Percentiles rank a stretch among this genome's conserved stretches.
Evolutionary conservation across 2,113 vertebrate genomes (phyloP).

Genomic region (Pao palembangensis): DNA sequence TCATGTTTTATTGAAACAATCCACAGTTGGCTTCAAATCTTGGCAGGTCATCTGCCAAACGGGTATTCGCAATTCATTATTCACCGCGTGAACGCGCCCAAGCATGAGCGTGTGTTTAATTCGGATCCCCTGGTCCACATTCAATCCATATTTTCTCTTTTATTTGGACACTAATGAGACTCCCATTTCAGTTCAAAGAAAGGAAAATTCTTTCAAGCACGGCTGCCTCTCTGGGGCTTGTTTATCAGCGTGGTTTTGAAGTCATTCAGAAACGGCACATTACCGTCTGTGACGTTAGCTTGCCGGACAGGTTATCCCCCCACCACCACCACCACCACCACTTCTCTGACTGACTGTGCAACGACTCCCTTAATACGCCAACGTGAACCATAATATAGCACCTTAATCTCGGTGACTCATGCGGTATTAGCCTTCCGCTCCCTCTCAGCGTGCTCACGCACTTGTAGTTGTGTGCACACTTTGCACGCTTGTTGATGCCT

Average conservation of each 20-base stretch:
- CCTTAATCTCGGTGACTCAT: conserved; percentile 57
- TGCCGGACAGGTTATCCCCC: background rate
- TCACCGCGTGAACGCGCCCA: conserved; percentile 33
- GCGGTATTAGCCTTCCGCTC: conserved; percentile 50
- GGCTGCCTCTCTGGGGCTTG: conserved; percentile 37
- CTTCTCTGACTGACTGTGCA: conserved; percentile 53
- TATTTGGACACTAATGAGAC: conserved; percentile 53
- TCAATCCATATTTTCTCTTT: conserved; percentile 43
- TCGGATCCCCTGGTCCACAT: conserved; percentile 34
- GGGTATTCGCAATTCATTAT: conserved; percentile 51
- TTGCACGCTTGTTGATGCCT: conserved; percentile 68
- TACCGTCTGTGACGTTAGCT: background rate
- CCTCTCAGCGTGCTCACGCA: conserved; percentile 47
- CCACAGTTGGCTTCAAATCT: conserved; percentile 52
- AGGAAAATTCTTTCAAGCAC: conserved; percentile 48
- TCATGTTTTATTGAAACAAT: conserved; percentile 66
- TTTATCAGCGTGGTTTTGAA: conserved; percentile 42
- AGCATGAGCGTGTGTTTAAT: conserved; percentile 22
- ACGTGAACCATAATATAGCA: conserved; percentile 53
- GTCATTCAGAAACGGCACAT: conserved; percentile 28
- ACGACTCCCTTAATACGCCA: conserved; percentile 51
- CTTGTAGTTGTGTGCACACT: conserved; percentile 59
- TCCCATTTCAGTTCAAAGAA: conserved; percentile 46
- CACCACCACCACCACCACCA: background rate
- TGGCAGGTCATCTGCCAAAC: conserved; percentile 52